Conservation (phyloP, 2,113 vertebrate species). For the Ursus arctos region DNA sequence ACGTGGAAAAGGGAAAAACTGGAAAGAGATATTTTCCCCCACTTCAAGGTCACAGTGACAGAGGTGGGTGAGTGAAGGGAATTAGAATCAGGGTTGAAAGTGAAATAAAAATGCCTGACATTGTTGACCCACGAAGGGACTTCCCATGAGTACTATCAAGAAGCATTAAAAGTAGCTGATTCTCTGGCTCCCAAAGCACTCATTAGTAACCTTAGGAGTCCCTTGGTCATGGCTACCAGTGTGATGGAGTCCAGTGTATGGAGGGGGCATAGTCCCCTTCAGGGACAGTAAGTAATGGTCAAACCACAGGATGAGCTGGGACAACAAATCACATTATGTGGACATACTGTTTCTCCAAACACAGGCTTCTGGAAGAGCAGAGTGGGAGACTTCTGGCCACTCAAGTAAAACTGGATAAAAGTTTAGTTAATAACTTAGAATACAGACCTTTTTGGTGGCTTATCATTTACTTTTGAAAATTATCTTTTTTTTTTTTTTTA, state of each 20-base stretch:
- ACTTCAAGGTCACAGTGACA: neutral
- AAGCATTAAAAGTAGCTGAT: neutral
- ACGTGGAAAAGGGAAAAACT: neutral
- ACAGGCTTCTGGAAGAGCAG: neutral
- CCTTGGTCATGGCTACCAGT: neutral
- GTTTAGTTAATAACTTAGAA: neutral
- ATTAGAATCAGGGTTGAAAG: constrained; percentile 3
- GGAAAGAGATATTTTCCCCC: neutral
- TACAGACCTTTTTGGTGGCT: neutral
- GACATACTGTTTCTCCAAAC: neutral
- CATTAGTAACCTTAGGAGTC: neutral
- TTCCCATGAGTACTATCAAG: neutral
- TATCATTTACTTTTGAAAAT: constrained; percentile 14
- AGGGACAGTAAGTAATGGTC: neutral
- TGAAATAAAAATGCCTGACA: neutral
- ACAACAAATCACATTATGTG: neutral
- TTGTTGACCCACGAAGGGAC: neutral
- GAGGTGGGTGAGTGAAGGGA: neutral
- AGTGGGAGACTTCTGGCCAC: neutral
- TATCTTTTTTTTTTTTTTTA: neutral
- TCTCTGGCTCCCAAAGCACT: neutral
- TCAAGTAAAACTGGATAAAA: neutral
- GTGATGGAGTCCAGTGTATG: neutral
- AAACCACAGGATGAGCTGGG: neutral
- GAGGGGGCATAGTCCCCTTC: neutral